Evolutionary conservation across 2,113 vertebrate genomes (phyloP), one percentile per base, ranked within the genome.

Genomic region (Indicator maculatus): DNA sequence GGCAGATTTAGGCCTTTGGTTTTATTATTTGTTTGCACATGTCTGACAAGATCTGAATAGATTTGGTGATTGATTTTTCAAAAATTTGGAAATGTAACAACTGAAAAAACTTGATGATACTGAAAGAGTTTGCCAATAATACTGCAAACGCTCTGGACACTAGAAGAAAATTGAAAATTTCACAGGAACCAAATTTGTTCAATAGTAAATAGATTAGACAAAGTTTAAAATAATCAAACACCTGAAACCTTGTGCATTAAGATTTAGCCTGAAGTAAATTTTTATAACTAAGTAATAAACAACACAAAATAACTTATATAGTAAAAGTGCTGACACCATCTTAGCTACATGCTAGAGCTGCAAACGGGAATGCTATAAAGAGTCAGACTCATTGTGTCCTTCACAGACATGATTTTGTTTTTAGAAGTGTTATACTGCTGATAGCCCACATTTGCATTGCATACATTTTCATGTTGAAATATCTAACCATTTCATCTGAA

Each of bases 381-480:
- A 96, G 69, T 83, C 73, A 91, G 84, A 76, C 64, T 91, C 71
- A 66, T 83, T 90, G 74, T 93, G 58, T 91, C 82, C 96, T 87
- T 94, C 77, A 71, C 61, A 95, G 58, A 39, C 63, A 63, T 47
- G 10, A 31, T 38, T 97, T 96, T 95, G 67, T 82, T 94, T 96
- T 97, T 80, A 95, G 84, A 95, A 83, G 24, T 90, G 33, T 83
- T 88, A 47, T 58, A 78, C 31, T 92, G 66, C 83, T 97, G 89
- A 90, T 93, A 77, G 72, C 67, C 64, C 80, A 67, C 38, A 96
- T 96, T 95, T 96, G 64, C 58, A 93, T 74, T 92, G 79, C 66
- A 92, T 47, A 97, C 95, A 96, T 65, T 60, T 93, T 88, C 52
- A 59, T 70, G 74, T 91, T 84, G 73, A 96, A 96, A 92, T 91